Conservation (phyloP, 2,113 vertebrate genomes). For the Ia io region DNA sequence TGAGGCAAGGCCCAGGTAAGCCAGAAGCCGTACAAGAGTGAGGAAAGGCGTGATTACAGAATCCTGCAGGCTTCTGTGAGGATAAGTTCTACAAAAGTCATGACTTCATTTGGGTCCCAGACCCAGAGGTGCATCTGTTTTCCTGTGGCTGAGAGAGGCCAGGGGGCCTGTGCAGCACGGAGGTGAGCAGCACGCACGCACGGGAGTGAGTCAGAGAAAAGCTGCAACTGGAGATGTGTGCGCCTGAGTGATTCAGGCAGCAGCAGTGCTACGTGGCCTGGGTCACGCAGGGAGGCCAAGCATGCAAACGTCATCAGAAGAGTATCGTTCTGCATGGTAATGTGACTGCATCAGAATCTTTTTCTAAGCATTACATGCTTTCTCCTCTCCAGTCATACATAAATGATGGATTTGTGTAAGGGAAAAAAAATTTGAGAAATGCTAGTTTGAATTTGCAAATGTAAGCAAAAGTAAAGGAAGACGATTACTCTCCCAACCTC, state of each 20-base stretch:
- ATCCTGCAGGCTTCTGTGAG: background rate
- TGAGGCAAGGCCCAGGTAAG: background rate
- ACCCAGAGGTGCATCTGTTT: background rate
- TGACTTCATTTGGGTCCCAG: background rate
- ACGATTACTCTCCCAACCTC: background rate
- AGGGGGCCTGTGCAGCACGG: background rate
- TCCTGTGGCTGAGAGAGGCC: background rate
- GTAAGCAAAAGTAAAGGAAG: slow-evolving; percentile 2
- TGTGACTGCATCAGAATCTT: background rate
- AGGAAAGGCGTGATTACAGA: rapidly evolving
- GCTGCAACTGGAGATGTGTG: background rate
- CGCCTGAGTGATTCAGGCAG: rapidly evolving
- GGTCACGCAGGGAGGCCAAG: background rate
- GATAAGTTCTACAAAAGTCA: background rate
- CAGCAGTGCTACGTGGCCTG: background rate
- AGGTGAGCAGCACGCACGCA: background rate
- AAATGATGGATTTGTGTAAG: background rate
- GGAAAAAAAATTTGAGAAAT: background rate
- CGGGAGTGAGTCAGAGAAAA: background rate
- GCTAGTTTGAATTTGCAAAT: background rate
- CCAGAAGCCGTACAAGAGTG: background rate
- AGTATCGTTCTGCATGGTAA: background rate
- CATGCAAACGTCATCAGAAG: background rate
- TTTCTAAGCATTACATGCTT: background rate
- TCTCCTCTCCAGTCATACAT: background rate